These are phyloP conservation scores for Psettodes erumei DNA, from an alignment of 2,113 vertebrate species.

Conservation along the genomic window DNA sequence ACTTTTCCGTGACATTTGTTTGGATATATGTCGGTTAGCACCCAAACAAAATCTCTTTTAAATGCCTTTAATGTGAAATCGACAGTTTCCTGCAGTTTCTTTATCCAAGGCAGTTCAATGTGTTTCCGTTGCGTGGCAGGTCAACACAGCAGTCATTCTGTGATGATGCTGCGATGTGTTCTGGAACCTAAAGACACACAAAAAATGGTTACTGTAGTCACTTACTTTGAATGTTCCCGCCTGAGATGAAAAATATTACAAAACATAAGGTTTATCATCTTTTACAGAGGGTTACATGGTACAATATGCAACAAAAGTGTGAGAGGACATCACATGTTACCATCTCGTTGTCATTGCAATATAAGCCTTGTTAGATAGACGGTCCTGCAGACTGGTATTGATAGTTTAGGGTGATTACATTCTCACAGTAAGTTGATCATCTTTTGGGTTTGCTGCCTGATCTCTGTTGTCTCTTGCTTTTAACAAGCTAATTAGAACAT, in stretches of 20 bases:
- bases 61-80: conserved; percentile 18
- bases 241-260: background rate
- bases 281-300: background rate
- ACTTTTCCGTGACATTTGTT: background rate
- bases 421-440: conserved; percentile 45
- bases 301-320: background rate
- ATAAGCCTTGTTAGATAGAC: background rate
- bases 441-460: conserved; percentile 57
- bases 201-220: background rate
- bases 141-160: background rate
- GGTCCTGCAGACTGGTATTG: conserved; percentile 10
- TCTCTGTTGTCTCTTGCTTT: conserved; percentile 55
- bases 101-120: background rate
- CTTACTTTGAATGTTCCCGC: background rate
- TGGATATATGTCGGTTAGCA: background rate
- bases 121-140: background rate
- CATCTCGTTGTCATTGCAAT: background rate
- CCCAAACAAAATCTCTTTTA: background rate
- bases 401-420: conserved; percentile 41
- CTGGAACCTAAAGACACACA: background rate
- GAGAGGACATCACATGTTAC: background rate
- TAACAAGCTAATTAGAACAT: conserved; percentile 71
- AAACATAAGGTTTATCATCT: background rate
- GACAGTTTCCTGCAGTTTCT: background rate
- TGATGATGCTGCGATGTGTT: background rate